Base-by-base conservation (phyloP, 1,140 invertebrate species). In the Trachymyrmex septentrionalis region DNA sequence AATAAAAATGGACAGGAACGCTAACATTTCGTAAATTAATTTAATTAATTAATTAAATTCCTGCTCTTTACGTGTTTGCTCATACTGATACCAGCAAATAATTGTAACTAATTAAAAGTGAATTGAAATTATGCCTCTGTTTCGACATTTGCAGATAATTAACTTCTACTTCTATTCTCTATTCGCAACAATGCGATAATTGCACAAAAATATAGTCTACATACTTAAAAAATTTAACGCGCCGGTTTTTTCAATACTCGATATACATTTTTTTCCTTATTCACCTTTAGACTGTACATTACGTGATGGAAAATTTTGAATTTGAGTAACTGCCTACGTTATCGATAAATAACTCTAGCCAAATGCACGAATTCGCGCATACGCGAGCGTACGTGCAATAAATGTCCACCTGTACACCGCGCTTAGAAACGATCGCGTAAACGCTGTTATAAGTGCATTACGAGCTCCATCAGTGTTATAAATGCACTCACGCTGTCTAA, bases 391-490 rank as follows among this genome's bases (percentile, higher is more conserved):
- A 55, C 10, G 34, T 9, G 76, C 30, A 57, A 55, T 53, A 86
- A 88, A 21, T 85, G 66, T 73, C 66, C 55, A 12, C 59, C 34
- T 53, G 14, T 27, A 34, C 24, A 21, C 14, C 86, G 87, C 57
- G 86, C 63, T 89, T 59, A 75, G 48, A 27, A n/a, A 12, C 64
- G 81, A 55, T 75, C 75, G 61, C 77, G 19, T 89, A 89, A 90
- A 88, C 67, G 88, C 24, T 38, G 24, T 71, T 76, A 77, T 77
- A 87, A 90, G 34, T 77, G 64, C 88, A 87, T 90, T 85, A 87
- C 44, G 87, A 78, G 76, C 38, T 66, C 69, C 86, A 90, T 89
- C 85, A 86, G 64, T 61, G 57, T 87, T 90, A 86, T 90, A 87
- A 90, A 90, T 66, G 89, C 57, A 61, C 57, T 61, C 57, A 53